Evolutionary conservation across 2,113 vertebrate genomes (phyloP).

Genomic region (Todiramphus chloris): DNA sequence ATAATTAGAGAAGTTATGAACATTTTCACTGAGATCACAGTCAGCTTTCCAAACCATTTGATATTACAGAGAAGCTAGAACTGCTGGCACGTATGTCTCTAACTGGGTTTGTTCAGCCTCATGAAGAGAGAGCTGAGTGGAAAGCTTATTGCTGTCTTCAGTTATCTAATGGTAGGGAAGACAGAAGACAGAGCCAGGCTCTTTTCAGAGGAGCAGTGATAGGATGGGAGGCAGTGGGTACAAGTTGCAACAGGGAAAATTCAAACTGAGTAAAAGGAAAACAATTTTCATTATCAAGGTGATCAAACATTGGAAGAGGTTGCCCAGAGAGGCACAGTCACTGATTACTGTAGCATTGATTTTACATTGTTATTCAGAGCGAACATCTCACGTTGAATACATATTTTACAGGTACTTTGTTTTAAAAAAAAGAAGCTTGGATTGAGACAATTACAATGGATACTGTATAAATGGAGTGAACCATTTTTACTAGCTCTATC

Average conservation of each 20-base stretch:
- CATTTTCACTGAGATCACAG: not conserved
- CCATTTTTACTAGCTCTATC: not conserved
- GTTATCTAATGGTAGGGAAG: not conserved
- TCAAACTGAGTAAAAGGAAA: not conserved
- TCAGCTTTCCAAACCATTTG: not conserved
- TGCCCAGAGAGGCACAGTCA: not conserved
- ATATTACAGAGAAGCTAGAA: not conserved
- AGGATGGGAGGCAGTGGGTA: not conserved
- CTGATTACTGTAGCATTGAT: not conserved
- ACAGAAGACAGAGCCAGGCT: not conserved
- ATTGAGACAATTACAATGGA: not conserved
- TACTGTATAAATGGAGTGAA: not conserved
- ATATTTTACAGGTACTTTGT: not conserved
- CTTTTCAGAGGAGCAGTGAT: not conserved
- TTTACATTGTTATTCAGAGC: not conserved
- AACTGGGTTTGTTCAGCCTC: not conserved
- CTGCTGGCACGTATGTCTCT: not conserved
- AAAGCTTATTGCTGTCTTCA: not conserved
- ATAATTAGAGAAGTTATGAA: not conserved
- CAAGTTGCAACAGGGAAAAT: not conserved
- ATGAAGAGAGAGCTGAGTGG: not conserved
- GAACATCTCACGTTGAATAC: not conserved
- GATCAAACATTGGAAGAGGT: not conserved
- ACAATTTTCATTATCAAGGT: not conserved
- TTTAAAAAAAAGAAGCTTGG: not conserved